phyloP scores from a whole-genome alignment of 2,797 vertebrate genomes.

The Tinamus major region DNA sequence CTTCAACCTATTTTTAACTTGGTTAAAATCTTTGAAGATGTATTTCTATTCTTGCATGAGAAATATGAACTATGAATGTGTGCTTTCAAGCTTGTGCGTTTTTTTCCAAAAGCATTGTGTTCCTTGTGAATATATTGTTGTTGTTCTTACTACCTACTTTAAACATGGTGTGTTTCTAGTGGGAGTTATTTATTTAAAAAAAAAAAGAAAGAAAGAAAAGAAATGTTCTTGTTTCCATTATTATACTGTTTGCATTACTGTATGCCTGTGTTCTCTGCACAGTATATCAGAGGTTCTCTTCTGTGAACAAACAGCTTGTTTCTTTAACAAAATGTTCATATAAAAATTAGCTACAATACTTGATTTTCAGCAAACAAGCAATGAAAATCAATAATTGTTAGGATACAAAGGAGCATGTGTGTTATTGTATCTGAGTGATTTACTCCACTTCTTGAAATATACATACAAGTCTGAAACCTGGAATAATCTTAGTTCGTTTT shows the following conservation, averaged over 20 bases:
- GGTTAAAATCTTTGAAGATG: conserved; percentile 13
- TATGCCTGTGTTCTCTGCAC: not conserved
- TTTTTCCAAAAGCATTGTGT: conserved; percentile 16
- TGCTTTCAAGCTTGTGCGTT: conserved; percentile 39
- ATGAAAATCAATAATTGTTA: not conserved
- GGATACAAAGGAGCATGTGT: not conserved
- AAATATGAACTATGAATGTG: conserved; percentile 32
- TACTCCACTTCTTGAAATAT: not conserved
- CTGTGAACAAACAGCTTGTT: not conserved
- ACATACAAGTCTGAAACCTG: not conserved
- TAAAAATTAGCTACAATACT: not conserved
- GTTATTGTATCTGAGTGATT: not conserved
- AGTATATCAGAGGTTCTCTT: not conserved
- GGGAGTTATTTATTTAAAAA: conserved; percentile 23
- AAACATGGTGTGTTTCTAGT: conserved; percentile 23
- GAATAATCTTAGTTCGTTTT: not conserved
- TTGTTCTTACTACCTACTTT: conserved; percentile 28
- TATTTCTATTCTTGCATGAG: conserved; percentile 15
- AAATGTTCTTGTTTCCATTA: not conserved
- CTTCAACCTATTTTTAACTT: not conserved
- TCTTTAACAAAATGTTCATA: not conserved
- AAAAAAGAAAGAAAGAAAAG: not conserved
- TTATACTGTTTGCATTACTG: not conserved
- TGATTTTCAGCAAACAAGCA: not conserved
- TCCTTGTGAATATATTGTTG: conserved; percentile 20